phyloP scores from a whole-genome alignment of 2,888 invertebrate species.

The Dryadula phaetusa region DNA sequence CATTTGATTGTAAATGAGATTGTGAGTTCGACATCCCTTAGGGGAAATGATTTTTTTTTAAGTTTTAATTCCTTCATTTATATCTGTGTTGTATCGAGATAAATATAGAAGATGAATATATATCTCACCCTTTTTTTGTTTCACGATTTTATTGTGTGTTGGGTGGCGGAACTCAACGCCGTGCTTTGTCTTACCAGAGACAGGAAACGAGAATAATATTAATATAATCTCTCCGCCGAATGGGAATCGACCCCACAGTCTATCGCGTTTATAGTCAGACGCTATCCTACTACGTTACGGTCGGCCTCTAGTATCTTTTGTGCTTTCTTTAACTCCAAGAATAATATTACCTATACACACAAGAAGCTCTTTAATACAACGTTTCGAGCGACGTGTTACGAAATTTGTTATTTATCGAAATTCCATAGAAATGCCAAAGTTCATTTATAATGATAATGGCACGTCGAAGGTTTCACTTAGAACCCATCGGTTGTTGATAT shows the following conservation, averaged over 20 bases:
- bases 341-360: neutral
- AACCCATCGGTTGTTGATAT: neutral
- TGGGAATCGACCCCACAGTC: too few species aligned
- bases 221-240: too few species aligned
- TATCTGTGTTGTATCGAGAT: too few species aligned
- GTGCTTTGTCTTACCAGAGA: too few species aligned
- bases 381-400: neutral
- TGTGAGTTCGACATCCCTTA: neutral
- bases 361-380: neutral
- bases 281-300: too few species aligned
- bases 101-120: too few species aligned
- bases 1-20: neutral
- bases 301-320: neutral
- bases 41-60: neutral
- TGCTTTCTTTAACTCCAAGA: neutral
- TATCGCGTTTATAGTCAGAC: too few species aligned
- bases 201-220: too few species aligned
- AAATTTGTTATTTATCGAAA: slow-evolving; percentile 15
- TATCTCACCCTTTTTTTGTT: too few species aligned
- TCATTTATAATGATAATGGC: neutral
- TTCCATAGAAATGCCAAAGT: slow-evolving; percentile 2
- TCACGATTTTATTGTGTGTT: too few species aligned
- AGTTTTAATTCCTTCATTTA: too few species aligned
- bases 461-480: neutral
- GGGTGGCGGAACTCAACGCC: too few species aligned